Evolutionary conservation across 2,797 vertebrate genomes (phyloP), one percentile per base, ranked within the genome.

Genomic region (Capromys pilorides): DNA sequence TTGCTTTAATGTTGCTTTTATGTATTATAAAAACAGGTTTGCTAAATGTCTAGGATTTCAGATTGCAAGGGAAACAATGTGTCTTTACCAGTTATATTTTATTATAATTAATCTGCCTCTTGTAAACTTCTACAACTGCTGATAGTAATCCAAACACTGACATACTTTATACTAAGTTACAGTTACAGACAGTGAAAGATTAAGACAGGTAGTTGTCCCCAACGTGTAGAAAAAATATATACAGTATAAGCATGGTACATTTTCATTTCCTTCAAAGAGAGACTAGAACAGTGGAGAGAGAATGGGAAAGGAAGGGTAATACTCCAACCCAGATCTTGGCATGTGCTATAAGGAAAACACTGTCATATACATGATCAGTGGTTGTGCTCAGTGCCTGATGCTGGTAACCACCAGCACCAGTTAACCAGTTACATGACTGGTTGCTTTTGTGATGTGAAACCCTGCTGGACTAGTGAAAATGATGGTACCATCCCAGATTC

Each of bases 1-100:
- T 90, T 57, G 94, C 62, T 94, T 92, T 90, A 83, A 54, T 80
- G 26, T 80, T 89, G 85, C 78, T 78, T 94, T 92, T 91, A 28
- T 83, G 88, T 85, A n/a, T 92, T 95, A 83, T 86, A 75, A 94
- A 91, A 92, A 67, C 33, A 82, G 36, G 3, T 2, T 59, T 90
- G 83, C 75, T 95, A 88, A 95, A 86, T 71, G 8, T 79, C 26
- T 54, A 59, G 51, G 26, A 84, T 87, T 96, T 93, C 66, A 86
- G 6, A 88, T 91, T 95, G 93, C 79, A 88, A 85, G 88, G 36
- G 78, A 93, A 80, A 81, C 49, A 62, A 1, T 80, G 73, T 89
- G 21, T 85, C 93, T 93, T 93, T 36, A 64, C 77, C 41, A 89
- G 0, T 88, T 95, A 26, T 51, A 62, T 95, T 95, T n/a, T 90